Percentiles rank a stretch among this genome's conserved stretches.
phyloP scores from a whole-genome alignment of 2,113 vertebrate species.

The Clarias batrachus region DNA sequence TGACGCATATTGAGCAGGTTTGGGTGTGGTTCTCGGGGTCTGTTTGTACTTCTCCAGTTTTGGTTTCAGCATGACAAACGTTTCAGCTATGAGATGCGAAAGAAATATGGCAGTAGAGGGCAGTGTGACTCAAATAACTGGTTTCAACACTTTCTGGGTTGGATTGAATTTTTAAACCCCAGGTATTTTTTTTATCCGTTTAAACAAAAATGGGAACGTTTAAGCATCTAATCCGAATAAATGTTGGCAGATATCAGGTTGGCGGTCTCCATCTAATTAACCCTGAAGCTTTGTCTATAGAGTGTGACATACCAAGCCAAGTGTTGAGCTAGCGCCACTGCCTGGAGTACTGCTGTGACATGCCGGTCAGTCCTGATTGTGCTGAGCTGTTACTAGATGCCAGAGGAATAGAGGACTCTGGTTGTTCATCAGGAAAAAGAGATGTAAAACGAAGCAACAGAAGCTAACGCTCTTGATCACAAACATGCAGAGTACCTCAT shows the following conservation, averaged over 20 bases:
- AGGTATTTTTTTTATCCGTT: not conserved
- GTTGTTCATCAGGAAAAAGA: not conserved
- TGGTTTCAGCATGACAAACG: not conserved
- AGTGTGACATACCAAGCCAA: constrained; percentile 16
- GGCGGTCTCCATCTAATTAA: not conserved
- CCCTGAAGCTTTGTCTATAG: not conserved
- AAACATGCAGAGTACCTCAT: not conserved
- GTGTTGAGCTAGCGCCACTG: not conserved
- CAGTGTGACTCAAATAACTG: not conserved
- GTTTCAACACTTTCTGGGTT: not conserved
- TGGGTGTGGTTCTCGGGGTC: constrained; percentile 6
- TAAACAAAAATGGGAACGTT: not conserved
- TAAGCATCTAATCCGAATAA: not conserved
- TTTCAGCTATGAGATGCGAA: not conserved
- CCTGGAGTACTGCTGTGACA: not conserved
- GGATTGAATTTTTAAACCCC: not conserved
- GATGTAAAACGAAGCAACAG: not conserved
- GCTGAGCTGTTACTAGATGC: not conserved
- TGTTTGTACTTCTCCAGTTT: constrained; percentile 20
- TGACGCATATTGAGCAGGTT: constrained; percentile 11
- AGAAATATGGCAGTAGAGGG: constrained; percentile 11
- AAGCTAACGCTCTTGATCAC: not conserved
- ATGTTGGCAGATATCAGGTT: not conserved
- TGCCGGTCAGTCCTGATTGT: not conserved
- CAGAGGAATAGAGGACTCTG: not conserved